These are phyloP conservation scores for Battus philenor DNA, from an alignment of 1,140 invertebrate genomes.

Conservation along the genomic window DNA sequence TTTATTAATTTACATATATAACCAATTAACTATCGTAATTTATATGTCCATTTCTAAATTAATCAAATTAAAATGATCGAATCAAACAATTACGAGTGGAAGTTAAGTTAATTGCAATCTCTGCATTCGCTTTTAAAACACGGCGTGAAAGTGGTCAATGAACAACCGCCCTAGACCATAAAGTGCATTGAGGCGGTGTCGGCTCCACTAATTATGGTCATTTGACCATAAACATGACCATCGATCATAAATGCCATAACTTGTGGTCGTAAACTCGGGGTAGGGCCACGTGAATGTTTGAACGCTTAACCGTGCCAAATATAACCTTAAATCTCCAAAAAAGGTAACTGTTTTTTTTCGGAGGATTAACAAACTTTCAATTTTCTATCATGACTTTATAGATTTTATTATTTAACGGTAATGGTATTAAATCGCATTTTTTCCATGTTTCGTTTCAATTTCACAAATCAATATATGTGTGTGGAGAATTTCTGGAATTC, in stretches of 20 bases:
- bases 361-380: too few species aligned
- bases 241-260: constrained; percentile 65
- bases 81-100: constrained; percentile 1
- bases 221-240: constrained; percentile 62
- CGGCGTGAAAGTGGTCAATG: constrained; percentile 55
- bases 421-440: too few species aligned
- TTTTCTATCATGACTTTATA: too few species aligned
- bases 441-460: too few species aligned
- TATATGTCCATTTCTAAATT: too few species aligned
- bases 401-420: too few species aligned
- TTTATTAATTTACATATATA: too few species aligned
- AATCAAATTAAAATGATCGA: constrained; percentile 22
- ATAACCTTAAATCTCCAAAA: constrained; percentile 20
- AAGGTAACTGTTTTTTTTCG: not conserved
- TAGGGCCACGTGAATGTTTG: constrained; percentile 31
- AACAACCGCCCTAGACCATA: constrained; percentile 44
- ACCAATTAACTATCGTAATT: too few species aligned
- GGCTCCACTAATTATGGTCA: constrained; percentile 56
- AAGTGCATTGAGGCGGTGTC: constrained; percentile 33
- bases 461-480: too few species aligned
- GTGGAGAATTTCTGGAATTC: too few species aligned
- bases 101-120: constrained; percentile 8
- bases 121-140: constrained; percentile 15
- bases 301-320: constrained; percentile 31
- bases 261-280: constrained; percentile 41